phyloP scores from a whole-genome alignment of 2,888 invertebrate genomes.

The Sclerodermus sp. region DNA sequence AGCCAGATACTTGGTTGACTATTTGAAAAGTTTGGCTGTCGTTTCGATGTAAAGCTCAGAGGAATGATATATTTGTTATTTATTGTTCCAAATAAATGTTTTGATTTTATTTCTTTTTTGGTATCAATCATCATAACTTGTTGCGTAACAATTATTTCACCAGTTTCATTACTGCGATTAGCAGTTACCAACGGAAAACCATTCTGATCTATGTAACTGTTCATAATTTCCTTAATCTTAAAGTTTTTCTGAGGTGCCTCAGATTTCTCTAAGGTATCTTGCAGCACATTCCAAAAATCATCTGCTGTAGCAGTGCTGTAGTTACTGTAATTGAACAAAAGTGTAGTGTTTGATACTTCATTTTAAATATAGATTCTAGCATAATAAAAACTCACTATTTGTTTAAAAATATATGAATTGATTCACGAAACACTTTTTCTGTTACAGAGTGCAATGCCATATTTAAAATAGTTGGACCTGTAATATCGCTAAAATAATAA shows the following conservation, averaged over 20 bases:
- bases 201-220: constrained; percentile 67
- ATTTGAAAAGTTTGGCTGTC: too few relatives aligned
- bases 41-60: too few relatives aligned
- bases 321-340: constrained; percentile 15
- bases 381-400: constrained; percentile 43
- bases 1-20: too few relatives aligned
- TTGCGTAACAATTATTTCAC: constrained; percentile 59
- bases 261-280: constrained; percentile 14
- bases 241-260: constrained; percentile 43
- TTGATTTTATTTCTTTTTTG: background rate
- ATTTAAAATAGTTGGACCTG: constrained; percentile 58
- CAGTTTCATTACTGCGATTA: constrained; percentile 58
- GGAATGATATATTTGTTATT: too few relatives aligned
- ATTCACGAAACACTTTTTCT: constrained; percentile 56
- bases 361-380: background rate
- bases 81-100: background rate
- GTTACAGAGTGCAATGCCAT: constrained; percentile 62
- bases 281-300: constrained; percentile 56
- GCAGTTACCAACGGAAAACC: constrained; percentile 69
- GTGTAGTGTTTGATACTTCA: too few relatives aligned
- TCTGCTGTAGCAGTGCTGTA: constrained; percentile 57
- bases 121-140: constrained; percentile 26
- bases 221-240: constrained; percentile 46
- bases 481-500: background rate
- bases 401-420: constrained; percentile 41